Evolutionary conservation across 2,888 invertebrate species (phyloP).

Genomic region (Myopa tessellatipennis): DNA sequence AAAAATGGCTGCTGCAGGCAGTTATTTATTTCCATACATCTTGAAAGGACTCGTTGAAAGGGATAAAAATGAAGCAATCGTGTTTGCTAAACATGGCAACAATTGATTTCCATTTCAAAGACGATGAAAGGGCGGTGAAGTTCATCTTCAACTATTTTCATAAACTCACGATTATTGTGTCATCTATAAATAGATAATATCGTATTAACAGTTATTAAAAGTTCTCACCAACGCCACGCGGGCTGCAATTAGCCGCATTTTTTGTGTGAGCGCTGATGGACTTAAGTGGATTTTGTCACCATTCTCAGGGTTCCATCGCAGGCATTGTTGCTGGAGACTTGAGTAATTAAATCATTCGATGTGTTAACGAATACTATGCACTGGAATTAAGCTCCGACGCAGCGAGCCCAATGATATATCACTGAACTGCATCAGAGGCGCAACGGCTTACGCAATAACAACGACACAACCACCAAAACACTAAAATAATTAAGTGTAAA

Average conservation of each 20-base stretch:
- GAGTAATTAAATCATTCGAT: slow-evolving; percentile 46
- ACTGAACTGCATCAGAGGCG: slow-evolving; percentile 16
- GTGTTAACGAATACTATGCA: slow-evolving; percentile 43
- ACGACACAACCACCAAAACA: slow-evolving; percentile 16
- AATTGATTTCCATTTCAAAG: slow-evolving; percentile 33
- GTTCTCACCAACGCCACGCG: slow-evolving; percentile 12
- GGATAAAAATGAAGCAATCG: neutral
- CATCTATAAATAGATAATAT: neutral
- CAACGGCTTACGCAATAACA: slow-evolving; percentile 1
- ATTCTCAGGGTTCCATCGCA: slow-evolving; percentile 25
- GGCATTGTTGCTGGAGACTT: slow-evolving; percentile 33
- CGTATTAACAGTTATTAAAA: slow-evolving; percentile 3
- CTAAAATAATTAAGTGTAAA: slow-evolving; percentile 61
- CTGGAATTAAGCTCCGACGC: slow-evolving; percentile 41
- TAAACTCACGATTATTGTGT: neutral
- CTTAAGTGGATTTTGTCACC: slow-evolving; percentile 18
- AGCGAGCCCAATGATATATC: neutral
- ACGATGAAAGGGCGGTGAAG: neutral
- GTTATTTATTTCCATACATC: slow-evolving; percentile 11
- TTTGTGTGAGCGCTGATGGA: slow-evolving; percentile 1
- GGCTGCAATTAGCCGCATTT: slow-evolving; percentile 23
- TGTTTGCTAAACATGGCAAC: neutral
- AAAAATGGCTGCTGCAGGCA: slow-evolving; percentile 17
- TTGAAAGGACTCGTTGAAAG: neutral
- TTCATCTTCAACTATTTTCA: neutral